Conservation (phyloP, 1,140 invertebrate genomes). For the Galleria mellonella region DNA sequence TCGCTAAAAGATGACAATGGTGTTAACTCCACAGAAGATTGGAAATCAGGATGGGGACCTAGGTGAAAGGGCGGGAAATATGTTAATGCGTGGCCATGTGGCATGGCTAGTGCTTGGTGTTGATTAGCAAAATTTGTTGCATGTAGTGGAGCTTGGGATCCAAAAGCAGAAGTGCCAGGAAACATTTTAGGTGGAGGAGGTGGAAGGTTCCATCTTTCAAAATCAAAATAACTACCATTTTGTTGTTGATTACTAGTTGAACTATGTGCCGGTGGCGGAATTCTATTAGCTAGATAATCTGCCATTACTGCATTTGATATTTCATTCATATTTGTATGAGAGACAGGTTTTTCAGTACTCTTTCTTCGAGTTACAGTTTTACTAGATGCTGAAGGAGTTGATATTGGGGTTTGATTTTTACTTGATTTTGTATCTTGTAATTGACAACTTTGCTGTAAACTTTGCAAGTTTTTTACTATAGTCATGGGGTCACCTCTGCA, state of each 20-base stretch:
- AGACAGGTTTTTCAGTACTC: conserved; percentile 70
- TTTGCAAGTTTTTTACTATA: conserved; percentile 82
- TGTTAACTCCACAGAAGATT: conserved; percentile 79
- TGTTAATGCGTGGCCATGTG: conserved; percentile 77
- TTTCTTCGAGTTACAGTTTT: conserved; percentile 67
- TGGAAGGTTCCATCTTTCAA: conserved; percentile 83
- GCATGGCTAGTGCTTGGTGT: conserved; percentile 79
- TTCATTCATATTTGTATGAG: conserved; percentile 71
- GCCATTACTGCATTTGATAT: conserved; percentile 70
- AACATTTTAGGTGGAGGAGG: conserved; percentile 81
- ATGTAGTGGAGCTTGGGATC: conserved; percentile 74
- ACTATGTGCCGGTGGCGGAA: conserved; percentile 82
- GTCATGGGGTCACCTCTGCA: conserved; percentile 84
- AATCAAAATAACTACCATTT: conserved; percentile 82
- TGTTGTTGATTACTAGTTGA: conserved; percentile 79
- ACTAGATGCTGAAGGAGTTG: conserved; percentile 27
- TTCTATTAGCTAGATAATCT: conserved; percentile 76
- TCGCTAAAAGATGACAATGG: conserved; percentile 77
- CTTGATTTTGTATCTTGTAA: conserved; percentile 72
- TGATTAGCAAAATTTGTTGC: conserved; percentile 78
- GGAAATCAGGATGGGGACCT: conserved; percentile 78
- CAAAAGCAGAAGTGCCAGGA: conserved; percentile 71
- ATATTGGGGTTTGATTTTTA: conserved; percentile 40
- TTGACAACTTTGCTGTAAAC: conserved; percentile 78
- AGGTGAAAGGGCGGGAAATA: conserved; percentile 83